Conservation (phyloP, 2,797 vertebrate species). For the Rhinatrema bivittatum region DNA sequence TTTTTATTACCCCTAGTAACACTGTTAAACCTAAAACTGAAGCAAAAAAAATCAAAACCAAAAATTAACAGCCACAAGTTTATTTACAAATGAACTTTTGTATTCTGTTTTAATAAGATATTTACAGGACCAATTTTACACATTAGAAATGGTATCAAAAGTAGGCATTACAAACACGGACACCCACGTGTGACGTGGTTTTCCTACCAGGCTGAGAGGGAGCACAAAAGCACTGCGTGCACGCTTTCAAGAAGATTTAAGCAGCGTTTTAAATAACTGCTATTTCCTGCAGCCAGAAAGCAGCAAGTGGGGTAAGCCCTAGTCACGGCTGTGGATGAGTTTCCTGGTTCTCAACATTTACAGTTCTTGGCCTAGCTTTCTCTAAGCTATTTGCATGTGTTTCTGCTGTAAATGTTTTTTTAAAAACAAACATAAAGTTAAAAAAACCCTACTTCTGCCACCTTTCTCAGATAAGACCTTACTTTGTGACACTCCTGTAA, state of each 20-base stretch:
- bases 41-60: slow-evolving; percentile 35
- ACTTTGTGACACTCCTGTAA: too few species aligned
- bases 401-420: too few species aligned
- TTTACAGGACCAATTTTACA: slow-evolving; percentile 56
- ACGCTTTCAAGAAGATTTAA: slow-evolving; percentile 33
- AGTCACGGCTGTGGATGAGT: too few species aligned
- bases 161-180: slow-evolving; percentile 49
- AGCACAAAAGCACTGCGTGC: slow-evolving; percentile 38
- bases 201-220: slow-evolving; percentile 37
- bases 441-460: too few species aligned
- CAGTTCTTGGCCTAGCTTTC: too few species aligned
- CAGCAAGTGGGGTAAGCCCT: too few species aligned
- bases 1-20: slow-evolving; percentile 23
- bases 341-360: too few species aligned
- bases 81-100: slow-evolving; percentile 52
- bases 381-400: too few species aligned
- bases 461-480: too few species aligned
- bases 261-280: too few species aligned
- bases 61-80: slow-evolving; percentile 50
- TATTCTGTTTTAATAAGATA: slow-evolving; percentile 44
- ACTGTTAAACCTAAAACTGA: slow-evolving; percentile 36
- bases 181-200: slow-evolving; percentile 41
- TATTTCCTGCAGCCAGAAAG: too few species aligned
- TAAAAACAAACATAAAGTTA: too few species aligned
- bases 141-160: slow-evolving; percentile 56